phyloP scores from a whole-genome alignment of 2,797 vertebrate genomes.

The Danio jaintianensis region DNA sequence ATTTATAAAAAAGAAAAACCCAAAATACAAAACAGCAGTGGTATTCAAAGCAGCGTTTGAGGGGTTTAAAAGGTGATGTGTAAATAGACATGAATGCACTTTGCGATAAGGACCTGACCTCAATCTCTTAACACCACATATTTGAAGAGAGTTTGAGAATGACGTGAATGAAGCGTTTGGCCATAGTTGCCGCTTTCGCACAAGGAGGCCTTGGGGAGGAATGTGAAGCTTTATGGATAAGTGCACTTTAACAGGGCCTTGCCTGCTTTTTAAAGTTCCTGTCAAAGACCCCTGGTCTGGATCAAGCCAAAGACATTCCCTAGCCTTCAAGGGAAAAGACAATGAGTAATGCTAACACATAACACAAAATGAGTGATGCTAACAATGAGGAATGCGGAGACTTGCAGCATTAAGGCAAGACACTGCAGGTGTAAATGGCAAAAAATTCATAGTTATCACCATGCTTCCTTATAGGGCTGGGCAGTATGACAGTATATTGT shows the following conservation, averaged over 20 bases:
- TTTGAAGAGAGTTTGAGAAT: slow-evolving; percentile 39
- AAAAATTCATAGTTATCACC: no score
- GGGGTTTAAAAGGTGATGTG: slow-evolving; percentile 23
- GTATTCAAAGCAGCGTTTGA: neutral
- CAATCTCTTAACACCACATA: slow-evolving; percentile 23
- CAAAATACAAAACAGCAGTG: neutral
- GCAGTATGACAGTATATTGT: no score
- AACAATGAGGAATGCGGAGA: slow-evolving; percentile 38
- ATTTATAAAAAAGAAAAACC: neutral
- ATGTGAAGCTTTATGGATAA: slow-evolving; percentile 55
- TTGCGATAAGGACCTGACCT: slow-evolving; percentile 46
- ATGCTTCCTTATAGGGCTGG: no score
- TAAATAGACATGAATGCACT: slow-evolving; percentile 21
- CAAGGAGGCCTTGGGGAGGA: slow-evolving; percentile 46
- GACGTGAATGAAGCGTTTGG: slow-evolving; percentile 23
- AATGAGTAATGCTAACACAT: slow-evolving; percentile 45
- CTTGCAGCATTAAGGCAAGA: neutral
- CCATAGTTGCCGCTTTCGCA: slow-evolving; percentile 14
- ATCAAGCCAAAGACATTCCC: slow-evolving; percentile 51
- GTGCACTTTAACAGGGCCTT: slow-evolving; percentile 48
- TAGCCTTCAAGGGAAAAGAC: slow-evolving; percentile 39
- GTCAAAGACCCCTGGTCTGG: slow-evolving; percentile 28
- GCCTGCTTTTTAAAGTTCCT: slow-evolving; percentile 26
- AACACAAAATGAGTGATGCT: slow-evolving; percentile 7
- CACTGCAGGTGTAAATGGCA: no score